phyloP scores from a whole-genome alignment of 2,797 vertebrate genomes.

The Cyclopterus lumpus region DNA sequence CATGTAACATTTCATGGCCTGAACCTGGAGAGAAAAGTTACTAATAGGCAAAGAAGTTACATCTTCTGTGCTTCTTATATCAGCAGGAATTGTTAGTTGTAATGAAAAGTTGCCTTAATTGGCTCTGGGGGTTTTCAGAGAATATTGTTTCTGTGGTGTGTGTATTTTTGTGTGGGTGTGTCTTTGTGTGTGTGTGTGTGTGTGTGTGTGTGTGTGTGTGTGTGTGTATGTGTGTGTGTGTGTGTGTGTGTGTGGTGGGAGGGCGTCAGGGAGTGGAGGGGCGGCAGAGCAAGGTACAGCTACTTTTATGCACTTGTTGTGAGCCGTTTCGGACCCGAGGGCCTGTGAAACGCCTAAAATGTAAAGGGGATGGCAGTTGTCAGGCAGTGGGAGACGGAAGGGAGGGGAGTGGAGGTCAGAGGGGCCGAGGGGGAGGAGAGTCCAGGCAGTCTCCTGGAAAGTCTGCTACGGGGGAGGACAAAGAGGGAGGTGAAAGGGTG shows the following conservation, averaged over 20 bases:
- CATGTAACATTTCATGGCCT: slow-evolving; percentile 4
- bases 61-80: neutral
- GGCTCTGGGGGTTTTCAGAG: neutral
- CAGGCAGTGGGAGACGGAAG: slow-evolving; percentile 15
- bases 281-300: slow-evolving; percentile 65
- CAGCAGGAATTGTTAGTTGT: neutral
- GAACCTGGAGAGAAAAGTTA: neutral
- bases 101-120: neutral
- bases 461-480: slow-evolving; percentile 46
- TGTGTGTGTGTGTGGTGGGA: slow-evolving; percentile 7
- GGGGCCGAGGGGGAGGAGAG: slow-evolving; percentile 51
- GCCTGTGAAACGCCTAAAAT: slow-evolving; percentile 77
- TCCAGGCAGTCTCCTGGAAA: slow-evolving; percentile 19
- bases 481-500: slow-evolving; percentile 58
- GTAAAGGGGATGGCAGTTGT: slow-evolving; percentile 77
- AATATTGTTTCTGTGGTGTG: neutral
- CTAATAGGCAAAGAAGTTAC: neutral
- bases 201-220: neutral
- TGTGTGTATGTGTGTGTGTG: slow-evolving; percentile 8
- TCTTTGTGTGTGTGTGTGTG: slow-evolving; percentile 1
- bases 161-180: neutral
- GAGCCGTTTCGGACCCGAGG: slow-evolving; percentile 61
- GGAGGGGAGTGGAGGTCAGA: slow-evolving; percentile 58
- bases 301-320: slow-evolving; percentile 82
- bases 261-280: slow-evolving; percentile 15